These are phyloP conservation scores for Cataglyphis rosenhaueri DNA, from an alignment of 2,888 invertebrate genomes.

Conservation along the genomic window DNA sequence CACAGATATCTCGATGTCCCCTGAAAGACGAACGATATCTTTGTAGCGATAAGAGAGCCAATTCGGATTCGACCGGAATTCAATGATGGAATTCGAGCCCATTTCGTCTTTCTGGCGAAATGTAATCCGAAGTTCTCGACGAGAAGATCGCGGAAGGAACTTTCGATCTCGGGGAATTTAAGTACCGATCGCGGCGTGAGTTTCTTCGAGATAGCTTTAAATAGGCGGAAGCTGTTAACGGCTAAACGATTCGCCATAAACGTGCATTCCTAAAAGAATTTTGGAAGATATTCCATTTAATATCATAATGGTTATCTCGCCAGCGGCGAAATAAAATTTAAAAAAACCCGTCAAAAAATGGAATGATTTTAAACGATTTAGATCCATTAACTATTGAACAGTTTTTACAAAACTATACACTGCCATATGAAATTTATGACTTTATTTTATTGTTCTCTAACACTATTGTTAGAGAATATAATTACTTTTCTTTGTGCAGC, in stretches of 20 bases:
- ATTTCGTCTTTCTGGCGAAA: constrained; percentile 66
- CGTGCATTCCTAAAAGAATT: neutral
- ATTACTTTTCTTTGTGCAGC: neutral
- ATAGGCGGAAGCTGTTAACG: constrained; percentile 63
- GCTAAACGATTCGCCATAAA: constrained; percentile 17
- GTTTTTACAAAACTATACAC: neutral
- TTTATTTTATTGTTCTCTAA: neutral
- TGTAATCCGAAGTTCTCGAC: constrained; percentile 67
- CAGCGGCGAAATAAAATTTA: neutral
- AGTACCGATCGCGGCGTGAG: constrained; percentile 68
- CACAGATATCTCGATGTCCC: constrained; percentile 51
- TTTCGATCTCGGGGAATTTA: constrained; percentile 66
- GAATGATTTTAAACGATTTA: neutral
- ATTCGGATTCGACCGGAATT: constrained; percentile 58
- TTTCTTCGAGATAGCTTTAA: constrained; percentile 66
- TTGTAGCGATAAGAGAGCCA: constrained; percentile 64
- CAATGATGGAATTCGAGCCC: constrained; percentile 70
- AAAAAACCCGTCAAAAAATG: neutral
- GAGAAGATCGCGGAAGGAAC: constrained; percentile 54
- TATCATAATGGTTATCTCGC: neutral
- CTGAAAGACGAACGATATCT: constrained; percentile 69
- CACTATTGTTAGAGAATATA: neutral
- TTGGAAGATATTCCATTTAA: neutral
- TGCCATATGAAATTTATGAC: neutral
- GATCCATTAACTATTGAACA: neutral